Base-by-base conservation (phyloP, 2,113 vertebrate genomes). In the Setophaga petechia region DNA sequence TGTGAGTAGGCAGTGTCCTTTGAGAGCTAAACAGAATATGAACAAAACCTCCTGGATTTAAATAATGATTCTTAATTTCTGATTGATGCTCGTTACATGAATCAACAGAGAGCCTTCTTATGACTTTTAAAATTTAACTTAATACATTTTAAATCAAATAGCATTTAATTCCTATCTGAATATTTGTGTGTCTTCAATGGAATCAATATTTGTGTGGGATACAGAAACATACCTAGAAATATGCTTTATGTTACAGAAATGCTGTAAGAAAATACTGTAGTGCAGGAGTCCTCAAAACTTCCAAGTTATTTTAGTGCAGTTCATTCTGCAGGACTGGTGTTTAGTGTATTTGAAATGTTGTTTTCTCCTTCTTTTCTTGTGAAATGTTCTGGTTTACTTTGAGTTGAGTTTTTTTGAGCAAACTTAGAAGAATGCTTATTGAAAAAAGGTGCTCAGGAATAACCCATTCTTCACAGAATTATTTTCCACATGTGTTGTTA, bases 1-100 rank as follows among this genome's bases (percentile, higher is more conserved):
- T 87, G 94, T 97, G 98, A 97, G 97, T 97, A 90, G 85, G 97
- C 97, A 97, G 89, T 54, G 61, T 93, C 73, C 82, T 96, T 95
- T 92, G 97, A 94, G 96, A 95, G 75, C 49, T 85, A 63, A 90
- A 71, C 81, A 89, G 85, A 68, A 73, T 93, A 84, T 80, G 94
- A 94, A 59, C 73, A 89, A 78, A 93, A 12, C n/a, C 18, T 30
- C 61, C 65, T 69, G 88, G 72, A 65, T 81, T 94, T 95, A 95
- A 97, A 96, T 95, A 96, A 84, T 79, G 68, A 91, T 90, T 95
- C 95, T 73, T 96, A 93, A 96, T 97, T 97, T 95, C 86, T 96
- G 84, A 94, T 91, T 91, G 57, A 84, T 92, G 68, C 89, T 81
- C 17, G 2, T 94, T 96, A 94, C 27, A 8, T 73, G 57, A 94